Evolutionary conservation across 1,140 invertebrate species (phyloP).

Genomic region (Stegodyphus dumicola): DNA sequence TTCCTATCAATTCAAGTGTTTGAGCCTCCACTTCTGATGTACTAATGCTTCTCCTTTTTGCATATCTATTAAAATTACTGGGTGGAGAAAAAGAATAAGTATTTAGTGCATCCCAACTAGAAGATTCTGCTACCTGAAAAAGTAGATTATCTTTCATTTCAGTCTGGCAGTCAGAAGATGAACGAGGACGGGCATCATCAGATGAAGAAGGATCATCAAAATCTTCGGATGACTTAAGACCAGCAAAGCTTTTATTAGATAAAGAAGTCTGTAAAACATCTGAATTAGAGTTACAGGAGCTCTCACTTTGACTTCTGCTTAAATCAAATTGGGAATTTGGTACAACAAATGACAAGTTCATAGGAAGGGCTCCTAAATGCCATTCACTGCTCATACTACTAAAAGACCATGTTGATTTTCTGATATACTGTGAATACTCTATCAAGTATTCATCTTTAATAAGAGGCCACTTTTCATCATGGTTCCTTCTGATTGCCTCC

Average conservation of each 20-base stretch:
- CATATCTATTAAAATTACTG: slow-evolving; percentile 15
- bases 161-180: slow-evolving; percentile 60
- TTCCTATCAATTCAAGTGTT: background rate
- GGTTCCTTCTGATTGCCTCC: slow-evolving; percentile 83
- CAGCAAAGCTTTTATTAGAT: background rate
- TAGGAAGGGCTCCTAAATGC: slow-evolving; percentile 30
- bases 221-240: background rate
- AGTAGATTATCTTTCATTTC: slow-evolving; percentile 69
- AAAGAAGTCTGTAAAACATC: slow-evolving; percentile 39
- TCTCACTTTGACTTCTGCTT: slow-evolving; percentile 21
- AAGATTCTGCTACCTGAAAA: slow-evolving; percentile 34
- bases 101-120: slow-evolving; percentile 45
- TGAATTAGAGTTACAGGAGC: slow-evolving; percentile 19
- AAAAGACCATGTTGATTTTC: slow-evolving; percentile 55
- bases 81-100: slow-evolving; percentile 26
- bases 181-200: slow-evolving; percentile 46
- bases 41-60: slow-evolving; percentile 46
- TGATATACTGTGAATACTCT: slow-evolving; percentile 14
- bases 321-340: slow-evolving; percentile 13
- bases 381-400: slow-evolving; percentile 53
- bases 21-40: slow-evolving; percentile 31
- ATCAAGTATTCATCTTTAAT: slow-evolving; percentile 73
- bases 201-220: slow-evolving; percentile 1
- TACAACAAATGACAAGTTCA: slow-evolving; percentile 42
- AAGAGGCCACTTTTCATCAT: slow-evolving; percentile 86